Percentiles rank a stretch among this genome's conserved stretches.
Conservation (phyloP, 1,140 invertebrate genomes). For the Zaprionus africanus region DNA sequence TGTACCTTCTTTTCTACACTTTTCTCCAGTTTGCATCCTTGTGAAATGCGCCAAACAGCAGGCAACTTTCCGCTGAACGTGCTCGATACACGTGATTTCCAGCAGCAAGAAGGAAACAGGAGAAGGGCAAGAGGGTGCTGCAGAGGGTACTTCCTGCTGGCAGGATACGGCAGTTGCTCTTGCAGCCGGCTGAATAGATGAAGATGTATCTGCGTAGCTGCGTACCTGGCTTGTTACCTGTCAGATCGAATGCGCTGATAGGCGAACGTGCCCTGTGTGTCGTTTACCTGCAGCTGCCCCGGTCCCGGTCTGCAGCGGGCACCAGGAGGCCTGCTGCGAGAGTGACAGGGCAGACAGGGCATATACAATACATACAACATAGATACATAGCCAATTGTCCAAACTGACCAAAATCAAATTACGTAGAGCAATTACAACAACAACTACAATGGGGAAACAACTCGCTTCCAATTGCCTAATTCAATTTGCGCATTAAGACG, state of each 20-base stretch:
- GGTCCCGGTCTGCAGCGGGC: neutral
- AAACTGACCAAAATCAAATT: constrained; percentile 61
- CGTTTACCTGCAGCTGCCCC: constrained; percentile 71
- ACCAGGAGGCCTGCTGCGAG: neutral
- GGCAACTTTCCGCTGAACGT: constrained; percentile 34
- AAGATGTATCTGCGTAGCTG: constrained; percentile 29
- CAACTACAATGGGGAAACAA: constrained; percentile 21
- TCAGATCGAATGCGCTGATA: constrained; percentile 74
- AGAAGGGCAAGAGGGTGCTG: neutral
- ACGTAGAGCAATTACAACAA: constrained; percentile 32
- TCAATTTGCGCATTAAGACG: constrained; percentile 67
- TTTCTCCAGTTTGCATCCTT: neutral
- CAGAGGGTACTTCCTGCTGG: constrained; percentile 65
- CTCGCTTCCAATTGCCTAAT: constrained; percentile 55
- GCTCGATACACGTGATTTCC: constrained; percentile 30
- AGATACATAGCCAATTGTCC: neutral
- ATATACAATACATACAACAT: neutral
- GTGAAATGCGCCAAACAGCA: constrained; percentile 34
- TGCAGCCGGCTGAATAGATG: constrained; percentile 40
- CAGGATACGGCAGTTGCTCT: constrained; percentile 43
- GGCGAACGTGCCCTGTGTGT: constrained; percentile 47
- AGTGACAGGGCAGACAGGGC: neutral
- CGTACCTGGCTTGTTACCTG: constrained; percentile 70
- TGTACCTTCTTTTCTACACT: neutral
- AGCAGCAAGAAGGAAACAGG: constrained; percentile 8